phyloP scores from a whole-genome alignment of 2,888 invertebrate genomes.

The Volucella zonaria region DNA sequence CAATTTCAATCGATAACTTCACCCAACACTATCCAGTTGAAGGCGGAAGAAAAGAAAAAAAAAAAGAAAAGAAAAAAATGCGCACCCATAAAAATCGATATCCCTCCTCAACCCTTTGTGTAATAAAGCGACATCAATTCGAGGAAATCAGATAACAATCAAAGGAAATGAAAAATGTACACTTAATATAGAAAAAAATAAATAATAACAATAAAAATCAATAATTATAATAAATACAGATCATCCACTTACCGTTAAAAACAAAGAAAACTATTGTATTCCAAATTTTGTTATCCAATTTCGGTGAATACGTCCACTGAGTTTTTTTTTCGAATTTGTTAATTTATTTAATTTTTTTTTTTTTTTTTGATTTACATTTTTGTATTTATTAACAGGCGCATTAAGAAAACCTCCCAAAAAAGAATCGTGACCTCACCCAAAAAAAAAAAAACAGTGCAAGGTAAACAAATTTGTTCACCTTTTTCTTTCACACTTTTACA shows the following conservation, averaged over 20 bases:
- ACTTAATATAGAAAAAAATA: constrained; percentile 23
- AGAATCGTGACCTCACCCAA: constrained; percentile 72
- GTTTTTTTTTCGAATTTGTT: constrained; percentile 41
- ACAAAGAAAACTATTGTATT: constrained; percentile 38
- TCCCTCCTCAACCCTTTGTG: constrained; percentile 67
- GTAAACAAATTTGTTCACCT: constrained; percentile 33
- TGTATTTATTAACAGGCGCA: constrained; percentile 2
- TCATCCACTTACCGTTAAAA: background rate
- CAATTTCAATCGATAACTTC: constrained; percentile 48
- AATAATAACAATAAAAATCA: background rate
- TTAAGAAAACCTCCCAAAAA: constrained; percentile 45
- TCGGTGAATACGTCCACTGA: constrained; percentile 29
- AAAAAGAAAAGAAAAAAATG: constrained; percentile 11
- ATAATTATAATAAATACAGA: background rate
- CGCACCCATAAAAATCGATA: constrained; percentile 67
- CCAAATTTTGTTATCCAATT: constrained; percentile 66
- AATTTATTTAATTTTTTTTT: background rate
- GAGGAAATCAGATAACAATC: background rate
- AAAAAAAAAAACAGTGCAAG: constrained; percentile 21
- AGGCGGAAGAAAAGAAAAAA: constrained; percentile 20
- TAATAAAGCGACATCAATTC: constrained; percentile 47
- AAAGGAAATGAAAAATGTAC: constrained; percentile 11
- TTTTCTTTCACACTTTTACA: constrained; percentile 4
- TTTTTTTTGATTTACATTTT: background rate
- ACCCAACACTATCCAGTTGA: background rate